Evolutionary conservation across 2,888 invertebrate species (phyloP), one percentile per base, ranked within the genome.

Genomic region (Eilema griseolum): DNA sequence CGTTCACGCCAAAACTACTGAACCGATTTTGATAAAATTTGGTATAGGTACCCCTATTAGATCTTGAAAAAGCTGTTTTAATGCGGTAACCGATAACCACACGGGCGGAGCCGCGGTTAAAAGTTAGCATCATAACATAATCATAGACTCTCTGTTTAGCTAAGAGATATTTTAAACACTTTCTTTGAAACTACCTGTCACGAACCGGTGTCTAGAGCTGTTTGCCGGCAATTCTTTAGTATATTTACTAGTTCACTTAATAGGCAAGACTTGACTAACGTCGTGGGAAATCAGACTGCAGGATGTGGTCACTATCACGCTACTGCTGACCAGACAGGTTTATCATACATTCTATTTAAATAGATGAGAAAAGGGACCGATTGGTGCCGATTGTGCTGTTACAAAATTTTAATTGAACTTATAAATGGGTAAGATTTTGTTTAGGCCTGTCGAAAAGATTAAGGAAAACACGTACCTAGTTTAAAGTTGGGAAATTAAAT

Each of bases 241-340:
- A 62, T 73, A 79, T 72, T 83, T 52, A 52, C 52, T 52, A 69
- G 72, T 70, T 72, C 77, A 79, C 84, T 82, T 78, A 85, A 85
- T 87, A 87, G 88, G 86, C 82, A 83, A 87, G 81, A 84, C 85
- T 79, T 83, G 80, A 85, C 81, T 84, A 83, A 75, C 67, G 73
- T 77, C 71, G 78, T 79, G 79, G 82, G 85, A 86, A 84, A 86
- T 81, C 79, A 80, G 75, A 71, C 86, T 52, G 10, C 52, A 83
- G 86, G 86, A 85, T 87, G 85, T 83, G 75, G 81, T 60, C 57
- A 12, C 68, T 59, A 63, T 26, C 63, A 41, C n/a, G 37, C 33
- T 52, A 14, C 31, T 59, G 20, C 41, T 16, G 20, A 28, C 26
- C 3, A 60, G 8, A 52, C 52, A 52, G 52, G 52, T 52, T 52